These are phyloP conservation scores for Petrolisthes cinctipes DNA, from an alignment of 2,888 invertebrate genomes.

Conservation along the genomic window DNA sequence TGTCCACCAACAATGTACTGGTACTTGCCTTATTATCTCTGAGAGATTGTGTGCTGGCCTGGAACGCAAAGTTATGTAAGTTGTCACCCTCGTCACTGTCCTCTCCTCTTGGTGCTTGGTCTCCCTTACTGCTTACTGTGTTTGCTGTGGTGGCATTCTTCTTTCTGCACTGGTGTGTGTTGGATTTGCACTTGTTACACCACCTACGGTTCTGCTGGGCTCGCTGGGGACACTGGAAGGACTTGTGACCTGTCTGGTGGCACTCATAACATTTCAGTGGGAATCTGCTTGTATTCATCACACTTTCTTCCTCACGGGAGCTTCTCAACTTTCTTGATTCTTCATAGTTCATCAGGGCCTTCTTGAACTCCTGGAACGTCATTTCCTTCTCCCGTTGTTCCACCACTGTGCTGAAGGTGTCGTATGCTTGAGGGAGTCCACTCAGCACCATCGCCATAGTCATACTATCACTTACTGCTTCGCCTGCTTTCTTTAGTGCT, in stretches of 20 bases:
- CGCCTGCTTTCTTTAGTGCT: conserved; percentile 34
- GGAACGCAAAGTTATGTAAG: conserved; percentile 15
- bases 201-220: background rate
- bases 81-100: conserved; percentile 2
- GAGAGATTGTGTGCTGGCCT: background rate
- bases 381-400: conserved; percentile 25
- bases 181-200: conserved; percentile 22
- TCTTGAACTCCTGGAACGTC: conserved; percentile 14
- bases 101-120: background rate
- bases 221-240: conserved; percentile 14
- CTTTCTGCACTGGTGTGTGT: conserved; percentile 17
- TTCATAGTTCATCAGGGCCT: conserved; percentile 26
- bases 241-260: conserved; percentile 16
- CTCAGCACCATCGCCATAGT: conserved; percentile 12
- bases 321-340: conserved; percentile 24
- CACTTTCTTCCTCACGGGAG: conserved; percentile 16
- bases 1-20: conserved; percentile 15
- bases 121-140: background rate
- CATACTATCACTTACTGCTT: conserved; percentile 7
- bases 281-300: conserved; percentile 17
- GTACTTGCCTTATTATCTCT: conserved; percentile 5
- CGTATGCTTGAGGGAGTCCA: conserved; percentile 32
- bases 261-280: conserved; percentile 4
- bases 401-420: conserved; percentile 23
- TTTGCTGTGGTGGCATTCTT: conserved; percentile 8